phyloP scores from a whole-genome alignment of 2,888 invertebrate genomes.

The Acleris sparsana region DNA sequence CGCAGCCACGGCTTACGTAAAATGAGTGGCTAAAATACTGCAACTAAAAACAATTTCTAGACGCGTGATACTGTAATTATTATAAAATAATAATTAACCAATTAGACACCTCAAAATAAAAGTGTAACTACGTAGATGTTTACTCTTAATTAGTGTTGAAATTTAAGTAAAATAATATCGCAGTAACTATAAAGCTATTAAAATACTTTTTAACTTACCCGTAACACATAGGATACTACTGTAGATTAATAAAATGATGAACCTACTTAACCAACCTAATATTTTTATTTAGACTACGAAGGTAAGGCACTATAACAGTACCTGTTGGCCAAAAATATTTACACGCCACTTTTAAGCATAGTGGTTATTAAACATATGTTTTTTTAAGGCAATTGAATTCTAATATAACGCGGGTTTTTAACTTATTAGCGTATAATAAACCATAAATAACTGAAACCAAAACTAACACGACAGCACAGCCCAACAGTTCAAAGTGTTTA shows the following conservation, averaged over 20 bases:
- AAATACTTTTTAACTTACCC: constrained; percentile 10
- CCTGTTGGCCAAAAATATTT: constrained; percentile 50
- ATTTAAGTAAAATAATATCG: constrained; percentile 8
- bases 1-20: constrained; percentile 49
- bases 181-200: background rate
- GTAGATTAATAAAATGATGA: background rate
- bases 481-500: constrained; percentile 5
- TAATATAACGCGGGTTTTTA: constrained; percentile 9
- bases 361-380: constrained; percentile 29
- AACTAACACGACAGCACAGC: constrained; percentile 24
- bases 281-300: constrained; percentile 39
- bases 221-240: constrained; percentile 30
- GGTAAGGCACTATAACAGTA: constrained; percentile 52
- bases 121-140: background rate
- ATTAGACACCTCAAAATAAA: background rate
- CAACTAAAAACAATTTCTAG: constrained; percentile 14
- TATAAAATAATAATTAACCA: too few species aligned
- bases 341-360: constrained; percentile 45
- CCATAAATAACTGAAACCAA: constrained; percentile 29
- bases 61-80: background rate
- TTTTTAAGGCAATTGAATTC: constrained; percentile 5
- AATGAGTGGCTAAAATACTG: constrained; percentile 34
- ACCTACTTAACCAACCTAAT: constrained; percentile 1
- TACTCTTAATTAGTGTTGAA: background rate
- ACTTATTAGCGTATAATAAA: constrained; percentile 10